Base-by-base conservation (phyloP, 2,888 invertebrate species). In the Philhelius pedissequus region DNA sequence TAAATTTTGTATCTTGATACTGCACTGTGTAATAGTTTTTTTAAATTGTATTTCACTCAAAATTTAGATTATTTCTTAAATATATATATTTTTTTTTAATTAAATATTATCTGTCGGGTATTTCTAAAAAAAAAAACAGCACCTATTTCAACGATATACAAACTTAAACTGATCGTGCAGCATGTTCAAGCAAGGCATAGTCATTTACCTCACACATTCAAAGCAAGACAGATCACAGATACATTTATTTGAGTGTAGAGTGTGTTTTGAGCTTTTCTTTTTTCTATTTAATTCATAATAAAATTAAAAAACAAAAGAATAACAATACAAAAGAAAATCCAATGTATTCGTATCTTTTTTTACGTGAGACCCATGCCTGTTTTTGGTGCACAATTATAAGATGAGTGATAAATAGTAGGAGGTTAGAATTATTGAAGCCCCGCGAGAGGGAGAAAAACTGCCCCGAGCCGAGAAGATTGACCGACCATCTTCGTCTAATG, bases 161-260 rank as follows among this genome's bases (percentile, higher is more conserved):
- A 84, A 84, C 66, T 79, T 45, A 43, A 80, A 84, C 84, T 84
- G 84, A 84, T 84, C 84, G 75, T 71, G 75, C 80, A 64, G 48
- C 83, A 40, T 20, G 60, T 22, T 64, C 38, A 11, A 6, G n/a
- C 78, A 66, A 11, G 52, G 27, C 38, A 79, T 75, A 83, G 75
- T 79, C 52, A 38, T 35, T 48, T 27, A 13, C 6, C 74, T 9
- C 69, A 79, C 52, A 70, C 74, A 78, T 7, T 25, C 38, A 25
- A 5, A 60, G 9, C 15, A 0, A 13, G 4, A 20, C 32, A 60
- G 32, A 58, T 40, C n/a, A n/a, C n/a, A n/a, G n/a, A 4, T 15
- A 75, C 35, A 43, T 30, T n/a, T 48, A 13, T 25, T 8, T 4
- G 32, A 68, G 50, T 48, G 45, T 40, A 50, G 25, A 20, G 48